phyloP scores from a whole-genome alignment of 2,888 invertebrate genomes.

The Calliphora vomitoria region DNA sequence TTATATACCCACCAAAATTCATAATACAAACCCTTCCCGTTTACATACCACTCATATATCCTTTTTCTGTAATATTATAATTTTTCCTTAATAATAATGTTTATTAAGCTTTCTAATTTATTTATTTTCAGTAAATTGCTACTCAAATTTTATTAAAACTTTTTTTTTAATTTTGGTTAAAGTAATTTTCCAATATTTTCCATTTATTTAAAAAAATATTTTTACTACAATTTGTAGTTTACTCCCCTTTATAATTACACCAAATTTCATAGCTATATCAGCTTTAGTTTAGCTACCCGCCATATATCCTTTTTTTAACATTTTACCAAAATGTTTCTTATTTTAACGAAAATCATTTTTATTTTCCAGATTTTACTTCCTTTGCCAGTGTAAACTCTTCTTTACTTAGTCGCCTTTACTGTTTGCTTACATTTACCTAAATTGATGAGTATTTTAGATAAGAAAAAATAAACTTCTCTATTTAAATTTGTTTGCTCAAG shows the following conservation, averaged over 20 bases:
- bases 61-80: too few species aligned
- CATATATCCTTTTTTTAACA: constrained; percentile 21
- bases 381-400: background rate
- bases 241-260: background rate
- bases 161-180: background rate
- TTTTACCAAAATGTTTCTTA: too few species aligned
- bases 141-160: background rate
- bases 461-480: constrained; percentile 30
- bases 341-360: background rate
- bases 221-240: background rate
- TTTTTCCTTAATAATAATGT: too few species aligned
- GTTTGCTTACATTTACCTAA: constrained; percentile 24
- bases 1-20: too few species aligned
- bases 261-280: background rate
- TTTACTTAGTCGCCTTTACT: background rate
- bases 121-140: too few species aligned
- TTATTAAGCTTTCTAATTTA: too few species aligned
- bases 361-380: background rate
- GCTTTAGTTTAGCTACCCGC: background rate
- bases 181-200: background rate
- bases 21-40: too few species aligned
- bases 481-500: constrained; percentile 26
- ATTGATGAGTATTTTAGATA: constrained; percentile 26
- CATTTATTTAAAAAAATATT: background rate
- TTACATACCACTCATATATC: too few species aligned